A percentile compares a stretch with the other conserved stretches of the same genome.
Conservation (phyloP, 37 sponge, comb jelly and placozoan species). For the Petrosia ficiformis region DNA sequence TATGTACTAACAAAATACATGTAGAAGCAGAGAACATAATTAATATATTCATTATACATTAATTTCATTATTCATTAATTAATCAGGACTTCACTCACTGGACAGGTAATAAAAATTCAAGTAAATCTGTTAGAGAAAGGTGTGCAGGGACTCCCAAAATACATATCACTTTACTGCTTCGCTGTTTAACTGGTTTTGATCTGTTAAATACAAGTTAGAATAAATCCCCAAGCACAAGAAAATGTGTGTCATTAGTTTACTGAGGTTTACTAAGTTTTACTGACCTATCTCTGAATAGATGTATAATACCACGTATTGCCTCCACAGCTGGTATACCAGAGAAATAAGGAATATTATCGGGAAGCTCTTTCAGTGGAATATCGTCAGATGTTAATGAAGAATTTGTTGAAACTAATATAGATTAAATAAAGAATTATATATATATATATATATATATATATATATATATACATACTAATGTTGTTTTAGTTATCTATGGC, state of each 20-base stretch:
- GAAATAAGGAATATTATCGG: slow-evolving; percentile 59
- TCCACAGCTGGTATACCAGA: slow-evolving; percentile 83
- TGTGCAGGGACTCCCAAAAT: slow-evolving; percentile 65
- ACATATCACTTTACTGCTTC: slow-evolving; percentile 47
- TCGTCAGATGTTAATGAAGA: not conserved
- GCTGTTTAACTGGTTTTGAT: slow-evolving; percentile 8
- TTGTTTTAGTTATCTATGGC: too few species aligned
- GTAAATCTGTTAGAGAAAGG: slow-evolving; percentile 54
- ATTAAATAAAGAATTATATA: too few species aligned
- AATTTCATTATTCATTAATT: too few species aligned
- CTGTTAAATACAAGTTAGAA: too few species aligned
- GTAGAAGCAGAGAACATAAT: too few species aligned
- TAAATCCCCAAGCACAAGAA: too few species aligned
- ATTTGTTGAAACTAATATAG: not conserved
- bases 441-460: too few species aligned
- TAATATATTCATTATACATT: too few species aligned
- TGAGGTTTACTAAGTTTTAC: too few species aligned
- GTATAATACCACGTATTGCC: slow-evolving; percentile 63
- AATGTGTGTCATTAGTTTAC: too few species aligned
- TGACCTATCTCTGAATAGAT: slow-evolving; percentile 73
- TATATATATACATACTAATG: too few species aligned
- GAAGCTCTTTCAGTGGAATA: not conserved
- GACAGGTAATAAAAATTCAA: slow-evolving; percentile 65
- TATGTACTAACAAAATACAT: slow-evolving; percentile 7
- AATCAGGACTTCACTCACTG: slow-evolving; percentile 35